A percentile compares a stretch with the other conserved stretches of the same genome.
Evolutionary conservation across 2,888 invertebrate genomes (phyloP).

Genomic region (Eupeodes latifasciatus): DNA sequence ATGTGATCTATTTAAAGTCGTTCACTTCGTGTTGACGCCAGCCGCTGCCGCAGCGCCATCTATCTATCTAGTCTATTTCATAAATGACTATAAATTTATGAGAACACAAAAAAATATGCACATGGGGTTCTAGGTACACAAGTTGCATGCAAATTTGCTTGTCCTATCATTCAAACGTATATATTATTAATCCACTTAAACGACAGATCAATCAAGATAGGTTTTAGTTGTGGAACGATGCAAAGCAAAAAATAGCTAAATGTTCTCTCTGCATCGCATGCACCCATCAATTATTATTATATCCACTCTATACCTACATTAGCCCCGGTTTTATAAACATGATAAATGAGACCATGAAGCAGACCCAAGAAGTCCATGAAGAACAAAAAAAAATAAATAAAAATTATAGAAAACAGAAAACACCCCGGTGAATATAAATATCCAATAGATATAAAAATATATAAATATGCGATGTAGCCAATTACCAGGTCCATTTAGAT

Average conservation of each 20-base stretch:
- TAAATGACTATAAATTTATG: constrained; percentile 59
- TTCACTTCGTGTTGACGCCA: constrained; percentile 66
- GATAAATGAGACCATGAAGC: constrained; percentile 69
- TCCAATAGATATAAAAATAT: constrained; percentile 66
- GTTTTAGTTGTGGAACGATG: constrained; percentile 26
- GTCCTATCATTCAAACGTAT: constrained; percentile 45
- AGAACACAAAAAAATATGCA: constrained; percentile 11
- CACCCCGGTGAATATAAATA: constrained; percentile 39
- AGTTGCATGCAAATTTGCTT: constrained; percentile 69
- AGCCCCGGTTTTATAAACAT: constrained; percentile 62
- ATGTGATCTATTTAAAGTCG: constrained; percentile 72
- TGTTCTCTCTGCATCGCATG: constrained; percentile 49
- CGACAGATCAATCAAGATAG: constrained; percentile 75
- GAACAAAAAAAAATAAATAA: constrained; percentile 1
- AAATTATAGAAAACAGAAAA: constrained; percentile 9
- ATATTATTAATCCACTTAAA: constrained; percentile 66
- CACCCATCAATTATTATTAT: constrained; percentile 65
- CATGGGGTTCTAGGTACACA: background rate
- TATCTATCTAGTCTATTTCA: constrained; percentile 57
- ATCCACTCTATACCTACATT: constrained; percentile 40
- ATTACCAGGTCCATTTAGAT: constrained; percentile 74
- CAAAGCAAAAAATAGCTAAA: constrained; percentile 16
- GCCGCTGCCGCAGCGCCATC: background rate
- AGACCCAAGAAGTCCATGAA: constrained; percentile 27
- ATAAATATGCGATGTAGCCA: constrained; percentile 67